Evolutionary conservation across 2,113 vertebrate species (phyloP).

Genomic region (Miniopterus natalensis): DNA sequence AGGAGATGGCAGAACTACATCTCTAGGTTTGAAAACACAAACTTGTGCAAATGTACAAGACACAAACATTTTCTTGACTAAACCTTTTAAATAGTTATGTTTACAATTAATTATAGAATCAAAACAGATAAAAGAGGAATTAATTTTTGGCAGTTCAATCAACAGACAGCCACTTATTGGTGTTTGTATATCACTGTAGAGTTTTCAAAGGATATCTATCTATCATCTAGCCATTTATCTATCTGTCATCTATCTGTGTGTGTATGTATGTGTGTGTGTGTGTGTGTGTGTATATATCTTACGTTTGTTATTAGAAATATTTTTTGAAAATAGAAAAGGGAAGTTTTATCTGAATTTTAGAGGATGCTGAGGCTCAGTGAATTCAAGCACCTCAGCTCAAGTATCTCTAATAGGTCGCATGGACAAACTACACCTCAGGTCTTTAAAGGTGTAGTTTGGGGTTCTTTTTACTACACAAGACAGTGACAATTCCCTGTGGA

Average conservation of each 20-base stretch:
- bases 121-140: neutral
- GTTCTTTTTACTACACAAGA: neutral
- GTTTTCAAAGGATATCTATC: neutral
- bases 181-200: neutral
- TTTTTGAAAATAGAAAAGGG: neutral
- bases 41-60: neutral
- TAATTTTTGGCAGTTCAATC: neutral
- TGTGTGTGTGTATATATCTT: neutral
- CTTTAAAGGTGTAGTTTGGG: neutral
- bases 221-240: neutral
- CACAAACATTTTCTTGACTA: neutral
- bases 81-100: neutral
- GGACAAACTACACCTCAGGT: neutral
- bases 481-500: too few relatives aligned
- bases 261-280: too few relatives aligned
- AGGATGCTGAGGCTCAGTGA: neutral
- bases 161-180: neutral
- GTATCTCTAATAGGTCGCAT: neutral
- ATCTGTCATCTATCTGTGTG: too few relatives aligned
- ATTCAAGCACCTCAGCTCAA: neutral
- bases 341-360: neutral
- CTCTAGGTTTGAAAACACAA: conserved; percentile 24
- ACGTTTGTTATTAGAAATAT: neutral
- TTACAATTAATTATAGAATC: neutral
- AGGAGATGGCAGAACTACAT: conserved; percentile 27